phyloP scores from a whole-genome alignment of 2,113 vertebrate species.

The Corythornis madagascariensis region DNA sequence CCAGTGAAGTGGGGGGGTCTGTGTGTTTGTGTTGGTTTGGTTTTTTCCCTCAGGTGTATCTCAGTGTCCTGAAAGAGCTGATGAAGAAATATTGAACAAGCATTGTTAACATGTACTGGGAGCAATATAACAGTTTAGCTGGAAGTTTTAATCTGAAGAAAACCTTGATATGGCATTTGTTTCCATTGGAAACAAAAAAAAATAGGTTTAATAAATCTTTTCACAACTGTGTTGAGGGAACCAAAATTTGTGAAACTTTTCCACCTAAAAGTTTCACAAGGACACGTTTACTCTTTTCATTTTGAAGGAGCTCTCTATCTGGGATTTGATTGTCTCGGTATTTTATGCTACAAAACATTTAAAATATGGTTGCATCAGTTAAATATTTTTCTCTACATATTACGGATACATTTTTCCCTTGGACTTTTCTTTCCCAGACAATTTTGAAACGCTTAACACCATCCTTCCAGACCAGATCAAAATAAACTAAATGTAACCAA shows the following conservation, averaged over 20 bases:
- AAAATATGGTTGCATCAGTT: background rate
- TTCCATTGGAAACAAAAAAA: background rate
- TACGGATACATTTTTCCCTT: background rate
- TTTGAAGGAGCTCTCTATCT: background rate
- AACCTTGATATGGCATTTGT: background rate
- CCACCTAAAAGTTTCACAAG: background rate
- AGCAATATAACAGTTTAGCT: background rate
- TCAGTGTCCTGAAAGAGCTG: background rate
- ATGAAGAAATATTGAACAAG: constrained; percentile 10
- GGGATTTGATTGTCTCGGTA: background rate
- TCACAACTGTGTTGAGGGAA: background rate
- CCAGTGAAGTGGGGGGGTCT: background rate
- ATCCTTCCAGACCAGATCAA: background rate
- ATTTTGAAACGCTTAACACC: background rate
- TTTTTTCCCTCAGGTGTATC: background rate
- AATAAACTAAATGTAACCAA: background rate
- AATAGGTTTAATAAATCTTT: background rate
- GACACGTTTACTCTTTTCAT: background rate
- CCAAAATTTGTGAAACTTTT: background rate
- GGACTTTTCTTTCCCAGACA: background rate
- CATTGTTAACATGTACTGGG: background rate
- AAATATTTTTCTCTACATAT: background rate
- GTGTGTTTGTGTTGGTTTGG: background rate
- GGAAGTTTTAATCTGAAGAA: background rate
- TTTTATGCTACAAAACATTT: background rate